A percentile compares a stretch with the other conserved stretches of the same genome.
Conservation (phyloP, 2,113 vertebrate species). For the Cygnus buccinator region DNA sequence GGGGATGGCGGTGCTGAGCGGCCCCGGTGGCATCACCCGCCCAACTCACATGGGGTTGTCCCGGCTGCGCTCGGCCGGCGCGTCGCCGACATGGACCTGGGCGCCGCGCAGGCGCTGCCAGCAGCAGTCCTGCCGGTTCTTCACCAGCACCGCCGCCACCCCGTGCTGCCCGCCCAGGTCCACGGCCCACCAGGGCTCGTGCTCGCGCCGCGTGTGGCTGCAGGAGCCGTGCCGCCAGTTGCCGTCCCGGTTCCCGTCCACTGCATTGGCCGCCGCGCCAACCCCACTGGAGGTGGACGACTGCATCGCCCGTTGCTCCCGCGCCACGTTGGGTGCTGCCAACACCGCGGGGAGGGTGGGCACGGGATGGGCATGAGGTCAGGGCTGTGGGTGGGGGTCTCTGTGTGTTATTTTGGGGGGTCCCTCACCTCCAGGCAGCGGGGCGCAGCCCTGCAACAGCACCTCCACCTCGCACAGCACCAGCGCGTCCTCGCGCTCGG, state of each 20-base stretch:
- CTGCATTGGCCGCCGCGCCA: not conserved
- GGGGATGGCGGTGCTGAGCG: rapidly evolving
- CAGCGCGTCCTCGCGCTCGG: not conserved
- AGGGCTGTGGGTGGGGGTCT: too few relatives aligned
- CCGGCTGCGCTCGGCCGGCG: not conserved
- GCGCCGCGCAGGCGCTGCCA: not conserved
- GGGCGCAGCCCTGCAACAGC: too few relatives aligned
- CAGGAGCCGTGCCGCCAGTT: not conserved
- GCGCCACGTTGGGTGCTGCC: too few relatives aligned
- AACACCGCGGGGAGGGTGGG: too few relatives aligned
- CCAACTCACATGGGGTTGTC: not conserved
- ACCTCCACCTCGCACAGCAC: not conserved
- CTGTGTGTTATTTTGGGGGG: too few relatives aligned
- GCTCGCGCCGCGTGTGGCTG: not conserved
- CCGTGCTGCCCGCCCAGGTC: not conserved
- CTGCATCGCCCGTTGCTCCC: too few relatives aligned
- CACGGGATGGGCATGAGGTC: too few relatives aligned
- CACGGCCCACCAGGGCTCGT: not conserved
- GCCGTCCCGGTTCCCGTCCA: not conserved
- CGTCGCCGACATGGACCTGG: not conserved
- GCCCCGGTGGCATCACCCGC: too few relatives aligned
- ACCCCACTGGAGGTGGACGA: too few relatives aligned
- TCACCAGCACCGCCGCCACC: not conserved
- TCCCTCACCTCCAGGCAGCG: too few relatives aligned
- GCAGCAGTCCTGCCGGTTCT: not conserved